Evolutionary conservation across 2,888 invertebrate species (phyloP), one percentile per base, ranked within the genome.

Genomic region (Notodonta ziczac): DNA sequence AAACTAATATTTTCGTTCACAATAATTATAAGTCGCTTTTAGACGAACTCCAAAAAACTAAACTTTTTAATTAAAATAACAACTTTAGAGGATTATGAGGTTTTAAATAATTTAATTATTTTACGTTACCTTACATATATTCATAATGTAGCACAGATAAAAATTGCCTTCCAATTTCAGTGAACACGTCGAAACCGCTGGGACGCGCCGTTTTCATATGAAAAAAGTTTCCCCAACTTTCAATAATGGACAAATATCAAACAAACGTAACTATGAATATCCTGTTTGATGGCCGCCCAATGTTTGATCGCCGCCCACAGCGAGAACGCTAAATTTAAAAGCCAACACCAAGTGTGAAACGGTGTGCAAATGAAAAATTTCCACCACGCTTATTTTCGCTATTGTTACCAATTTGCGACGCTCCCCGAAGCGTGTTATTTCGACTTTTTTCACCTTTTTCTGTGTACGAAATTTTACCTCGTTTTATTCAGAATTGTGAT

Each of bases 281-380:
- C 63, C 57, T 70, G 70, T 55, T 56, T 85, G 85, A 83, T 78
- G 78, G 67, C 63, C 61, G 60, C 56, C 80, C 76, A 77, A 76
- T 70, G 70, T 55, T 56, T 85, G 85, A 83, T 78, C 79, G 67
- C 63, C 61, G 60, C 56, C 80, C 76, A 77, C 77, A 67, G 61
- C 58, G 57, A 64, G 70, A 73, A 61, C 71, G 77, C 78, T 79
- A 83, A 87, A 87, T 88, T 86, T 83, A 82, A 84, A 85, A 86
- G 83, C 89, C 79, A 88, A 88, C 89, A 86, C 79, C 70, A 78
- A 87, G 89, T 90, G 90, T 88, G 90, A 91, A 91, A 83, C 87
- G 83, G 79, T 80, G 86, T 84, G 86, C 87, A 89, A 90, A 89
- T 90, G 90, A 90, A 91, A 91, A 89, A 88, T 86, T 88, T 89